Base-by-base conservation (phyloP, 2,113 vertebrate species). In the Eonycteris spelaea region DNA sequence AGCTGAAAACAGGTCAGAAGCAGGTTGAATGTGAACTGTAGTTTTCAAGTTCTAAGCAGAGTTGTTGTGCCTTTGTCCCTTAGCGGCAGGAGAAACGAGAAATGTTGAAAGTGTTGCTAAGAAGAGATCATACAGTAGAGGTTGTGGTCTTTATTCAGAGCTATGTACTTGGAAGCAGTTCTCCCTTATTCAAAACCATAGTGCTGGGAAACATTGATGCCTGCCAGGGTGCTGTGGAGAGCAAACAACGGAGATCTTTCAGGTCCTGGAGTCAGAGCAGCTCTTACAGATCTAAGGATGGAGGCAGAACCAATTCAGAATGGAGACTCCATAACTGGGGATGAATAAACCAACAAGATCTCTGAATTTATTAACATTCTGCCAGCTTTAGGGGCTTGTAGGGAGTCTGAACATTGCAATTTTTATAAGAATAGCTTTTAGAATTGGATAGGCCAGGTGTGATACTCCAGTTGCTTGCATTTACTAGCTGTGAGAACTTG, bases 1-100 rank as follows among this genome's bases (percentile, higher is more conserved):
- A 77, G 26, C 51, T 73, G 53, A 92, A 96, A 96, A 94, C 53
- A 90, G 74, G 63, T 87, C 87, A 95, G 82, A 45, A 51, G 40
- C 33, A 55, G 30, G 48, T 92, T 74, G 77, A 70, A 96, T 74
- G 35, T 86, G 61, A 88, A 21, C 61, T 38, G 28, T 43, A 40
- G 18, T 38, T 89, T 51, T 90, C 80, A 83, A 55, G 55, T 61
- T 94, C 61, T 85, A 57, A 86, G 48, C 33, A 43, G 4, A 82
- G 53, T 79, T 97, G 51, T 67, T 96, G 92, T 85, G 70, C 7
- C 35, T 93, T 93, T 94, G 33, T 88, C 57, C 45, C 11, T 70
- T 57, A 30, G 55, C 16, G 68, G 16, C 40, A 67, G 61, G 14
- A 75, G 55, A 85, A 95, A 87, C 38, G 55, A 89, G 48, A 51